Evolutionary conservation across 2,113 vertebrate genomes (phyloP).

Genomic region (Oceanites oceanicus): DNA sequence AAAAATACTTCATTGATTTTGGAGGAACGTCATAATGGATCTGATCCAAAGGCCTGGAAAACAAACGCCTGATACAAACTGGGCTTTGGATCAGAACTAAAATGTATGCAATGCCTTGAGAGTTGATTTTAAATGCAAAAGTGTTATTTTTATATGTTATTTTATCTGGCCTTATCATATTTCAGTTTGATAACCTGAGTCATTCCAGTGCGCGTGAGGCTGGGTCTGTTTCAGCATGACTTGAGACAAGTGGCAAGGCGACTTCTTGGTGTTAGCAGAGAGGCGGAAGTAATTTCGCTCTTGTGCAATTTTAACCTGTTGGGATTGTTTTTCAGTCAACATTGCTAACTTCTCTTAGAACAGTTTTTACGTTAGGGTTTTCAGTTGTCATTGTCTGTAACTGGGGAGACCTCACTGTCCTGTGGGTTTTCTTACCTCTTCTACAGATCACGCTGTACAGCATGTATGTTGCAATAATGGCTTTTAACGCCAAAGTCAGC

Average conservation of each 20-base stretch:
- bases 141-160: neutral
- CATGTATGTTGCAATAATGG: constrained; percentile 98
- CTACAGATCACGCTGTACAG: constrained; percentile 89
- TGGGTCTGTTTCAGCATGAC: neutral
- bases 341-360: neutral
- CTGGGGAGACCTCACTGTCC: neutral
- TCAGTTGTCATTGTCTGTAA: rapidly evolving
- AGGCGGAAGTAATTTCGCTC: neutral
- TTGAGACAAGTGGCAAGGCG: neutral
- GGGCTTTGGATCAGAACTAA: neutral
- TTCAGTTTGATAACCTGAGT: neutral
- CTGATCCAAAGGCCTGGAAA: neutral
- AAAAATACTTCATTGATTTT: neutral
- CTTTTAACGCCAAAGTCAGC: constrained; percentile 96
- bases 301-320: neutral
- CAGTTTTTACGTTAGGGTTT: neutral
- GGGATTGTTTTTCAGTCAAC: neutral
- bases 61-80: neutral
- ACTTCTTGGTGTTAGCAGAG: neutral
- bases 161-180: neutral
- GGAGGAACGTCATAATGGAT: neutral
- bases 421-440: neutral
- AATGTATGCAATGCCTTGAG: neutral
- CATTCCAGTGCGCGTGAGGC: neutral
- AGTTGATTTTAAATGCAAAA: neutral